phyloP scores from a whole-genome alignment of 2,113 vertebrate species.

The Setophaga petechia region DNA sequence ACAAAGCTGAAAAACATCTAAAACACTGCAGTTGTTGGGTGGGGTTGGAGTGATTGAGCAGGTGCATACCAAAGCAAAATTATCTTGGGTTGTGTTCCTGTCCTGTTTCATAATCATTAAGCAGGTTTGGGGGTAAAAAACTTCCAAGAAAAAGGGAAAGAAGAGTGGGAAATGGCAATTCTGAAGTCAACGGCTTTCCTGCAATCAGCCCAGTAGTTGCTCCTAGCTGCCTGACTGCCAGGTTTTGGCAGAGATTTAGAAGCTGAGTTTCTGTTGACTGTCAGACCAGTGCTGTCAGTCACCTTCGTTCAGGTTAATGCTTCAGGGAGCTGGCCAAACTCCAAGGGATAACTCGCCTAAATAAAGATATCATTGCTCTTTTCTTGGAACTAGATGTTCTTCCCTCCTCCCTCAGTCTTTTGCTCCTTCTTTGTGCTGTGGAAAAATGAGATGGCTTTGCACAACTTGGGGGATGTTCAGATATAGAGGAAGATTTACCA shows the following conservation, averaged over 20 bases:
- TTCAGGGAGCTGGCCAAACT: neutral
- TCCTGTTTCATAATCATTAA: neutral
- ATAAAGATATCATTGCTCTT: constrained; percentile 10
- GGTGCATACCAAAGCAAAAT: constrained; percentile 43
- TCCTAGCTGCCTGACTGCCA: neutral
- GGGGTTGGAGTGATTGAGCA: constrained; percentile 16
- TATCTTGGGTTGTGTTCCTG: neutral
- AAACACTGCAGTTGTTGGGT: constrained; percentile 17
- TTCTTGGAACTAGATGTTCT: neutral
- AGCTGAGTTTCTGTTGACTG: neutral
- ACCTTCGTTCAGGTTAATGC: neutral
- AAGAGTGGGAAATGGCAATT: neutral
- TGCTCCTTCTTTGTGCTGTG: neutral
- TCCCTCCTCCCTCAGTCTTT: neutral
- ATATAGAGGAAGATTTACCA: neutral
- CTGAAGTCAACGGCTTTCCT: neutral
- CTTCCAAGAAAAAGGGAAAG: neutral
- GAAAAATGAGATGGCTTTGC: neutral
- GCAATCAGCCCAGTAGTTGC: neutral
- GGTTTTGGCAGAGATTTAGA: neutral
- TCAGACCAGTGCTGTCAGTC: neutral
- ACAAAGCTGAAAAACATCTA: neutral
- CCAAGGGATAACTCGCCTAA: neutral
- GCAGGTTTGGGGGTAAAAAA: neutral
- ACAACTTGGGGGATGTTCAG: neutral